Base-by-base conservation (phyloP, 2,113 vertebrate genomes). In the Origma solitaria region DNA sequence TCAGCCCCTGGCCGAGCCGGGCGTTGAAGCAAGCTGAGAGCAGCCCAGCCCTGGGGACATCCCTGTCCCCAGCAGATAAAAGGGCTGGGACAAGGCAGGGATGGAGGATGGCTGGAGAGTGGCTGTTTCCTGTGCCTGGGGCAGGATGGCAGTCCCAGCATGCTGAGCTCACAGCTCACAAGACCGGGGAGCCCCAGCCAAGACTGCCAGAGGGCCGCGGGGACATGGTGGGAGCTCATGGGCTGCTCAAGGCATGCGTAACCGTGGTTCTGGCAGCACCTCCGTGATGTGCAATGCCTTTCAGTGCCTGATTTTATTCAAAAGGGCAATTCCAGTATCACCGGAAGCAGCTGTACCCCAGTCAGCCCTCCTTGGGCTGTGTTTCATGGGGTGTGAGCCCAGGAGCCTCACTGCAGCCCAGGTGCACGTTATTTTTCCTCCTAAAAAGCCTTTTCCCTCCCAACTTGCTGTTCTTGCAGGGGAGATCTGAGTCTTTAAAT, bases 121-220 rank as follows among this genome's bases (percentile, higher is more conserved):
- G 2, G 64, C 83, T 91, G 77, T 81, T 88, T 90, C 84, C 57
- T 44, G 6, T 82, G 80, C 89, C 79, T 19, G 4, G 50, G 28
- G 82, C 92, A 78, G 76, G 45, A 84, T 47, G 4, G 2, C 7
- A 17, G 69, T 73, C 56, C 78, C 90, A 82, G 73, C n/a, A 42
- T 1, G 0, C 85, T 94, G 95, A 96, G 73, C 80, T 96, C 96
- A 91, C 50, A 44, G 91, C 92, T 97, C 95, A 91, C 82, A 89
- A 88, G 92, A 86, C 65, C 4, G 0, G 21, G 31, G 33, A 95
- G 85, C 49, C 72, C 35, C 0, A 0, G 95, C 87, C 92, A 96
- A 96, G 44, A 47, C 73, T 94, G 88, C 42, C 88, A 84, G 73
- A 94, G 87, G 88, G 90, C 50, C 87, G 11, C 0, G 1, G 45